A percentile compares a stretch with the other conserved stretches of the same genome.
Conservation (phyloP, 1,140 invertebrate genomes). For the Augochlora pura region DNA sequence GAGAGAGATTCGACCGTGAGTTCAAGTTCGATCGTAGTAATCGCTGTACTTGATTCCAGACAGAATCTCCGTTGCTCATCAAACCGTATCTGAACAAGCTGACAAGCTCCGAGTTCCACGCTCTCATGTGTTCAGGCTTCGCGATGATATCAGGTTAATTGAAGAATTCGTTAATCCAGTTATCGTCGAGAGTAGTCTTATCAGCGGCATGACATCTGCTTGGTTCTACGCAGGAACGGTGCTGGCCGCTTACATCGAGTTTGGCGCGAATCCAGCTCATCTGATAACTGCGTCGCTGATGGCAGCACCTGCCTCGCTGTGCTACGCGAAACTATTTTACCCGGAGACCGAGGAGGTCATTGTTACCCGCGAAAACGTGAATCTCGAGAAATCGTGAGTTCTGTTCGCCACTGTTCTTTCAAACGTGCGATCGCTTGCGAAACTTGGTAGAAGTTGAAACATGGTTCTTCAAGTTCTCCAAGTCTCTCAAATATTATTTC, state of each 20-base stretch:
- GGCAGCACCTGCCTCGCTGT: conserved; percentile 95
- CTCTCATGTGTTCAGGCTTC: conserved; percentile 96
- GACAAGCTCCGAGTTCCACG: conserved; percentile 94
- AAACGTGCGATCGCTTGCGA: too few species aligned
- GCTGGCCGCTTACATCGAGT: conserved; percentile 94
- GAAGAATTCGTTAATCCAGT: background rate
- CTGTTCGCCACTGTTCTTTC: too few species aligned
- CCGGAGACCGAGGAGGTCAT: conserved; percentile 91
- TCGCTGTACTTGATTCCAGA: conserved; percentile 81
- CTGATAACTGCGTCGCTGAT: conserved; percentile 95
- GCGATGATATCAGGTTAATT: conserved; percentile 93
- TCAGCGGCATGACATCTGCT: conserved; percentile 21
- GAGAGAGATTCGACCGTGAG: conserved; percentile 30
- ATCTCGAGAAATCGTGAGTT: conserved; percentile 83
- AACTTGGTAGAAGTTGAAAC: background rate
- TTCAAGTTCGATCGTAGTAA: background rate
- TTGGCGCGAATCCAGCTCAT: conserved; percentile 91
- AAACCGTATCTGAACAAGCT: conserved; percentile 91
- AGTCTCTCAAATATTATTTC: too few species aligned
- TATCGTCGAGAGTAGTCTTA: background rate
- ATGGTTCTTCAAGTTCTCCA: background rate
- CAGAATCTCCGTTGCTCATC: conserved; percentile 94
- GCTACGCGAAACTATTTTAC: conserved; percentile 93
- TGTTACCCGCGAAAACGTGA: conserved; percentile 85
- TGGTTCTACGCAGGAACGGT: conserved; percentile 85